Evolutionary conservation across 2,797 vertebrate genomes (phyloP).

Genomic region (Hypotaenidia okinawae): DNA sequence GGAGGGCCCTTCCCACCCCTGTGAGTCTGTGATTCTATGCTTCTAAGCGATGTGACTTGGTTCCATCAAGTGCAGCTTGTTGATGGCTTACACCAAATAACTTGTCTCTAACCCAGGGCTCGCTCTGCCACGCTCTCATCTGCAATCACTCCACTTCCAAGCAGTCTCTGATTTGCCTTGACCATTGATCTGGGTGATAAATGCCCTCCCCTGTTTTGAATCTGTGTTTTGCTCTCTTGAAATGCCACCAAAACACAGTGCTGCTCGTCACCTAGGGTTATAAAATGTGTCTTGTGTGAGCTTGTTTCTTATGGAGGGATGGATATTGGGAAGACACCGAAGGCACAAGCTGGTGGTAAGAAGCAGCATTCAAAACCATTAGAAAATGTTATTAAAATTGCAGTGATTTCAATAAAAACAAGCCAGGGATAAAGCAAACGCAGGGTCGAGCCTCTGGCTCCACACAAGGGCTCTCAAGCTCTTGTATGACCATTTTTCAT

Average conservation of each 20-base stretch:
- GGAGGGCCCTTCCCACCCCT: too few species aligned
- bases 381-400: background rate
- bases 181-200: background rate
- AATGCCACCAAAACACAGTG: background rate
- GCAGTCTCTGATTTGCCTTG: background rate
- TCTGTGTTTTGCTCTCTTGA: rapidly evolving
- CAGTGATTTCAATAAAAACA: background rate
- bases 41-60: background rate
- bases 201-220: background rate
- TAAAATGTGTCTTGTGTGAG: background rate
- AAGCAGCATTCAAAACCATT: background rate
- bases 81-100: background rate
- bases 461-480: background rate
- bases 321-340: background rate
- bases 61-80: background rate
- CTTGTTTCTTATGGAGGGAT: background rate
- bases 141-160: background rate
- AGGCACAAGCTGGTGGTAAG: background rate
- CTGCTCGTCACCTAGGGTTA: background rate
- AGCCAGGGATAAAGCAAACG: background rate
- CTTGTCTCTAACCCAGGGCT: background rate
- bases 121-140: background rate
- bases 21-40: too few species aligned
- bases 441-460: background rate
- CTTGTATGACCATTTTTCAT: background rate